Conservation (phyloP, 2,113 vertebrate genomes). For the Glaucidium brasilianum region DNA sequence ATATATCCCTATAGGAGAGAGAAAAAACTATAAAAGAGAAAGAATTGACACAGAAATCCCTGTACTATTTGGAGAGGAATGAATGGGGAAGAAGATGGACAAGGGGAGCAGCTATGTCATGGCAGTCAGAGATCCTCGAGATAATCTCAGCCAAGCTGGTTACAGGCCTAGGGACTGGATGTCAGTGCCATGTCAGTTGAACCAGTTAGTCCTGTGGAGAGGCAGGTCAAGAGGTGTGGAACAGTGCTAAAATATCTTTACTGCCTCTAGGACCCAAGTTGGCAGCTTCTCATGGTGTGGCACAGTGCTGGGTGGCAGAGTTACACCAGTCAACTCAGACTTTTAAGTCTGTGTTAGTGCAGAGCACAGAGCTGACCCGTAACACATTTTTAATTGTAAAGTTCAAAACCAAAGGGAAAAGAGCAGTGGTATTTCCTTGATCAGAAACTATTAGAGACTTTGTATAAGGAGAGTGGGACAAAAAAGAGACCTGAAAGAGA, state of each 20-base stretch:
- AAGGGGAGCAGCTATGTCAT: neutral
- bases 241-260: neutral
- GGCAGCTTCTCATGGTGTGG: neutral
- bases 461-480: neutral
- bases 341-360: neutral
- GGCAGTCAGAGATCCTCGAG: neutral
- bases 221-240: neutral
- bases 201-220: neutral
- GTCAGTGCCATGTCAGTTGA: neutral
- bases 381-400: neutral
- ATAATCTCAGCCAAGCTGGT: rapidly evolving
- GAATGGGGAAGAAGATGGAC: neutral
- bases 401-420: neutral
- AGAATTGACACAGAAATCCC: neutral
- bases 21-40: neutral
- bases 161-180: neutral
- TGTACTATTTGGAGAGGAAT: neutral
- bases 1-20: neutral
- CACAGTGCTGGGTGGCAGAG: neutral
- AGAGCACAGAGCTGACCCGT: neutral
- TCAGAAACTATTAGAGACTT: neutral
- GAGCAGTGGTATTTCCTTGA: neutral
- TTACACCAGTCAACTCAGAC: neutral
- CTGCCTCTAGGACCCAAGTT: neutral
- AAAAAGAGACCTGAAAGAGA: neutral